These are phyloP conservation scores for Nephrotoma appendiculata DNA, from an alignment of 2,888 invertebrate species.

Conservation along the genomic window DNA sequence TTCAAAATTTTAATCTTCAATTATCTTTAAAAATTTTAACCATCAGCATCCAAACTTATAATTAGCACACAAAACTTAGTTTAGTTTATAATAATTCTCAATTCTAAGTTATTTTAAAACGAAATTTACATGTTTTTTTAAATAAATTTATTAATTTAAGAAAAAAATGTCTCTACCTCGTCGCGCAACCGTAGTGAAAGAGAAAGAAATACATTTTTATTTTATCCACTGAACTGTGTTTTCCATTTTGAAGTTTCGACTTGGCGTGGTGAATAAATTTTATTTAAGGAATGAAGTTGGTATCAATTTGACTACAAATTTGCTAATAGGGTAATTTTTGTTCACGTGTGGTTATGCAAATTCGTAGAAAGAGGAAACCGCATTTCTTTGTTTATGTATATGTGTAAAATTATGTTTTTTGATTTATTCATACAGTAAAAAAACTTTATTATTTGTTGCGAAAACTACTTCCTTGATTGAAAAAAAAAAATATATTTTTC, in stretches of 20 bases:
- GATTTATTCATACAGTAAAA: no score
- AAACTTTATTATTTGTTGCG: no score
- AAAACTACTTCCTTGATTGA: no score
- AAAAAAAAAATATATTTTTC: no score
- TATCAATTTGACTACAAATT: no score
- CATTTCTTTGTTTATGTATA: no score
- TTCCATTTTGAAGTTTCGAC: neutral
- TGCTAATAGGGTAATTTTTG: no score
- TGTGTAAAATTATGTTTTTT: no score
- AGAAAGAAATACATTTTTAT: conserved; percentile 4
- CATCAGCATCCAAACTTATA: neutral
- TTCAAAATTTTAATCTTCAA: neutral
- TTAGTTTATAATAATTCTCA: neutral
- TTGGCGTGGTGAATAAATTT: neutral
- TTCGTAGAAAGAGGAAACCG: no score
- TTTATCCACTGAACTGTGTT: conserved; percentile 1
- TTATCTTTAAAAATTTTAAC: neutral
- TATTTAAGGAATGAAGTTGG: neutral
- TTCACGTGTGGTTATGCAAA: no score
- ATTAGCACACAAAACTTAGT: neutral
- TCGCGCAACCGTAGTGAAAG: conserved; percentile 3
- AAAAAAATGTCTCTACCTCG: conserved; percentile 4
- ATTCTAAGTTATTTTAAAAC: neutral
- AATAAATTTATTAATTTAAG: neutral
- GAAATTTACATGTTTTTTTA: neutral